Percentiles rank a stretch among this genome's conserved stretches.
Evolutionary conservation across 2,113 vertebrate species (phyloP).

Genomic region (Dicrurus megarhynchus): DNA sequence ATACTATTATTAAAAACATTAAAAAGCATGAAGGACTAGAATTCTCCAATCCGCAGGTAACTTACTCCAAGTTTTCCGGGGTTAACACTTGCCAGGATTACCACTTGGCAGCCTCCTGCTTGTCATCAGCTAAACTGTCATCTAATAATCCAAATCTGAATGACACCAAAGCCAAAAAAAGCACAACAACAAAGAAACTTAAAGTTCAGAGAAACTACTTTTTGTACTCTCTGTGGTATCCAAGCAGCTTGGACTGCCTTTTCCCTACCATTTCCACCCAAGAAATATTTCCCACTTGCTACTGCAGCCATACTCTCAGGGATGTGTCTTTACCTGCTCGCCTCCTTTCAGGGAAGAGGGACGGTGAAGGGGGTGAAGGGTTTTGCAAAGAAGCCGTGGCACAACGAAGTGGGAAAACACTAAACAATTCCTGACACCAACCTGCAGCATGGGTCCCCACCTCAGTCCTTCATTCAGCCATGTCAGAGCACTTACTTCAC

Average conservation of each 20-base stretch:
- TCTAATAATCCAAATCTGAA: neutral
- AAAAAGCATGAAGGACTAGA: neutral
- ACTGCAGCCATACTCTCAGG: neutral
- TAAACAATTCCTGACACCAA: neutral
- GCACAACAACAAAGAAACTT: neutral
- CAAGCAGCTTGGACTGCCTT: neutral
- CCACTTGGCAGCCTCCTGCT: neutral
- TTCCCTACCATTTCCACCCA: neutral
- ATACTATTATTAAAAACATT: neutral
- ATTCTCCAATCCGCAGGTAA: neutral
- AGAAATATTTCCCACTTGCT: neutral
- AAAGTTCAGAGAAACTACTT: neutral
- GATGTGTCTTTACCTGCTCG: neutral
- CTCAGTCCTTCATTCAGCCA: neutral
- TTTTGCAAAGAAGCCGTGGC: neutral
- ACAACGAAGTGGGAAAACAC: neutral
- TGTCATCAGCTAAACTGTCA: neutral
- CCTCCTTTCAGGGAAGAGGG: neutral
- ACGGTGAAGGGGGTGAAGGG: neutral
- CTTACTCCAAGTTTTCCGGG: neutral
- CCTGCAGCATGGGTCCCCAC: neutral
- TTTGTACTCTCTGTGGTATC: neutral
- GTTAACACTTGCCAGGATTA: neutral
- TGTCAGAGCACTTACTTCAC: neutral
- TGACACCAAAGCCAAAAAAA: neutral